Conservation (phyloP, 1,140 invertebrate species). For the Cydia amplana region DNA sequence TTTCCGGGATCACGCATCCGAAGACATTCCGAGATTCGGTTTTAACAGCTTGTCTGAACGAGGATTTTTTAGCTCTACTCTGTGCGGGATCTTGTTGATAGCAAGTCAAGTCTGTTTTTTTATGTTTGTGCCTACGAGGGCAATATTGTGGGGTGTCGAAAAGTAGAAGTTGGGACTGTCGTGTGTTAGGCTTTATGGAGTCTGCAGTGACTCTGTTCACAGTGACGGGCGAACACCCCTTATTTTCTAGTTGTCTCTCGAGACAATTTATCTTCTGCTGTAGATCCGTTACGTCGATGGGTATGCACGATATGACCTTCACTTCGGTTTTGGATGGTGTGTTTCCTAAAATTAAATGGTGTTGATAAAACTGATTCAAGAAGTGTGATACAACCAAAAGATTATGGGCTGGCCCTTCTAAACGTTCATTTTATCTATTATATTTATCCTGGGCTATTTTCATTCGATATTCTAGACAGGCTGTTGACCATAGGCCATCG, state of each 20-base stretch:
- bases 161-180: not conserved
- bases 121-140: not conserved
- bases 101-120: not conserved
- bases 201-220: not conserved
- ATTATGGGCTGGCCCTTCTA: too few species aligned
- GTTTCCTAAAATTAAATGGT: slow-evolving; percentile 56
- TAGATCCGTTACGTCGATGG: slow-evolving; percentile 70
- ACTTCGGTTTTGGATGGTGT: slow-evolving; percentile 71
- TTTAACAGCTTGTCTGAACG: not conserved
- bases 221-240: slow-evolving; percentile 2
- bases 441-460: too few species aligned
- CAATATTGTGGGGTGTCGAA: not conserved
- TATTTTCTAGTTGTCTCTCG: slow-evolving; percentile 56
- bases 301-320: slow-evolving; percentile 74
- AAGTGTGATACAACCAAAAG: too few species aligned
- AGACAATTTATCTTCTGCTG: slow-evolving; percentile 65
- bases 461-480: too few species aligned
- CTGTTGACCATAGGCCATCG: too few species aligned
- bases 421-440: too few species aligned
- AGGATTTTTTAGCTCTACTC: not conserved
- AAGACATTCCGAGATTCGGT: not conserved
- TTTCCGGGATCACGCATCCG: not conserved
- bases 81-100: not conserved
- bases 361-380: slow-evolving; percentile 26
- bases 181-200: not conserved